Evolutionary conservation across 2,113 vertebrate genomes (phyloP).

Genomic region (Phyllostomus hastatus): DNA sequence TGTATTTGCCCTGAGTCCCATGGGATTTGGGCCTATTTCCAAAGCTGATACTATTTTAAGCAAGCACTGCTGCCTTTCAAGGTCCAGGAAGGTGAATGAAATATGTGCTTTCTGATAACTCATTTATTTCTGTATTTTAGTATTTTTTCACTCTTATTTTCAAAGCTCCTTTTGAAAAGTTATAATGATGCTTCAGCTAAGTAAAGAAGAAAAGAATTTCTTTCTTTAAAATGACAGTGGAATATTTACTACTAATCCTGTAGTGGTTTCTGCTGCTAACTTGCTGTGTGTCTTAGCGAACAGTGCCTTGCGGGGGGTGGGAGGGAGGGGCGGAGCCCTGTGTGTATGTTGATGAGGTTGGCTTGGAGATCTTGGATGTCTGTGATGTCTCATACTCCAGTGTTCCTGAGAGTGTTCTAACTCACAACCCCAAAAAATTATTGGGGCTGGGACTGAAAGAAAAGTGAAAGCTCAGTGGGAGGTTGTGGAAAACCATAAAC

Average conservation of each 20-base stretch:
- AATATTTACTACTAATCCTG: neutral
- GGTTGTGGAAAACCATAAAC: neutral
- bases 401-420: neutral
- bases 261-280: neutral
- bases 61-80: neutral
- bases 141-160: neutral
- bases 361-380: neutral
- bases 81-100: neutral
- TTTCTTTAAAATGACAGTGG: neutral
- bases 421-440: neutral
- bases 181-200: neutral
- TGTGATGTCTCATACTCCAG: neutral
- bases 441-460: neutral
- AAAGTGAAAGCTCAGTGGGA: neutral
- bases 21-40: neutral
- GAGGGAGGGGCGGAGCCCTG: neutral
- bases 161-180: slow-evolving; percentile 65
- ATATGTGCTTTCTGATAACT: neutral
- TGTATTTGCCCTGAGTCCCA: neutral
- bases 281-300: neutral
- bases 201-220: neutral
- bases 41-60: neutral
- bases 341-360: neutral
- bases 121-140: neutral
- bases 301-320: neutral